Conservation (phyloP, 2,888 invertebrate genomes). For the Tanypteryx hageni region DNA sequence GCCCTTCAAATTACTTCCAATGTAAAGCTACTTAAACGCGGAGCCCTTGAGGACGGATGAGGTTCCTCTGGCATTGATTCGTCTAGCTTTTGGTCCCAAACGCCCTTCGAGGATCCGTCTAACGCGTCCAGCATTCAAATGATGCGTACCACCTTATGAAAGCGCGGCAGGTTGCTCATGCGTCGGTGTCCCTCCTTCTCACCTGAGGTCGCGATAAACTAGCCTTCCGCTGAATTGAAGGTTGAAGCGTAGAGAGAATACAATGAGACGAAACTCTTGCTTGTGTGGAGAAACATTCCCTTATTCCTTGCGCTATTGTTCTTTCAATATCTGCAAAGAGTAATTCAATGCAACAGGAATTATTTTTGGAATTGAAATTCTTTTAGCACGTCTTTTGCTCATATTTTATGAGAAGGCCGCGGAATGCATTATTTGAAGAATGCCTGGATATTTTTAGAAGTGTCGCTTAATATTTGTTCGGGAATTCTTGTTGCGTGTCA, state of each 20-base stretch:
- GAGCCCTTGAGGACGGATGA: background rate
- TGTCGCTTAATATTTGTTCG: background rate
- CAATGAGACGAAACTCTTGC: slow-evolving; percentile 32
- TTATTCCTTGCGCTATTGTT: background rate
- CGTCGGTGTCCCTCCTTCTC: background rate
- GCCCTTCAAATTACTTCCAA: background rate
- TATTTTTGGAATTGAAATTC: slow-evolving; percentile 14
- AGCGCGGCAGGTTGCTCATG: slow-evolving; percentile 1
- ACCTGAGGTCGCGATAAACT: background rate
- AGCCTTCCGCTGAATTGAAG: slow-evolving; percentile 26
- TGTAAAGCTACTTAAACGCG: background rate
- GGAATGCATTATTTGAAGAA: background rate
- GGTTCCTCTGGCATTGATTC: slow-evolving; percentile 21
- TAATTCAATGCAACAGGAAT: background rate
- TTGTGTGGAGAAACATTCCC: background rate
- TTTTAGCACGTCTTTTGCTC: background rate
- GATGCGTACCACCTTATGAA: background rate
- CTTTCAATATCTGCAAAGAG: background rate
- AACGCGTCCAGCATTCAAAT: slow-evolving; percentile 31
- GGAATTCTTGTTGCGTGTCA: background rate
- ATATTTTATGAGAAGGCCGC: background rate
- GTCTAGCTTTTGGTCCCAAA: background rate
- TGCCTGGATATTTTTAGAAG: background rate
- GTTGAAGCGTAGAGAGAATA: slow-evolving; percentile 22
- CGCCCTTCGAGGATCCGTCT: background rate